Base-by-base conservation (phyloP, 2,888 invertebrate genomes). In the Charanyca ferruginea region DNA sequence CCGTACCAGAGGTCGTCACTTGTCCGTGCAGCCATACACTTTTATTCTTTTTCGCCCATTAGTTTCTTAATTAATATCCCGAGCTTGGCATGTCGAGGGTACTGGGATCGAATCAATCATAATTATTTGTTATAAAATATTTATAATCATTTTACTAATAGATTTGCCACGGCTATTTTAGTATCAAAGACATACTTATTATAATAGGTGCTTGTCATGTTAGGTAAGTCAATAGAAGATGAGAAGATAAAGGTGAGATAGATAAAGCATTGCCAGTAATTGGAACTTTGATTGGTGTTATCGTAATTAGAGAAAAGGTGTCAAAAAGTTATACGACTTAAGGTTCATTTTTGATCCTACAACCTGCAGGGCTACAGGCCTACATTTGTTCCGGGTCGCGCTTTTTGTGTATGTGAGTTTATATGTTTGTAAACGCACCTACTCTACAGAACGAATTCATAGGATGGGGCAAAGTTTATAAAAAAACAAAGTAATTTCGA, bases 21-120 rank as follows among this genome's bases (percentile, higher is more conserved):
- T 86, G 86, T 87, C 86, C 81, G 85, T 83, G 64, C 64, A 81
- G 80, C 80, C 67, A 80, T 84, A 85, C 85, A 87, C 89, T 91
- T 90, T 89, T 88, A 87, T 89, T 64, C 68, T 88, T 89, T 89
- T 89, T 88, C 89, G 79, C 86, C 93, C 93, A 94, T 94, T 94
- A 94, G 93, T 93, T 94, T 91, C 90, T 93, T 94, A 94, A 94
- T 94, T 94, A 94, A 94, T 93, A 94, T 88, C 90, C 89, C 88
- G 81, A 79, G 87, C 84, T 79, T 80, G 83, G 86, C 81, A 85
- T 88, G 89, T 85, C 70, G 71, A 77, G 67, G 71, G 71, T 69
- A 68, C 81, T n/a, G 83, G 73, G 81, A 79, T 79, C 85, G 90
- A 90, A 94, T 94, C 94, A 93, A 94, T 94, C 94, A 93, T 94